Evolutionary conservation across 1,140 invertebrate genomes (phyloP), one percentile per base, ranked within the genome.

Genomic region (Conopomorpha cramerella): DNA sequence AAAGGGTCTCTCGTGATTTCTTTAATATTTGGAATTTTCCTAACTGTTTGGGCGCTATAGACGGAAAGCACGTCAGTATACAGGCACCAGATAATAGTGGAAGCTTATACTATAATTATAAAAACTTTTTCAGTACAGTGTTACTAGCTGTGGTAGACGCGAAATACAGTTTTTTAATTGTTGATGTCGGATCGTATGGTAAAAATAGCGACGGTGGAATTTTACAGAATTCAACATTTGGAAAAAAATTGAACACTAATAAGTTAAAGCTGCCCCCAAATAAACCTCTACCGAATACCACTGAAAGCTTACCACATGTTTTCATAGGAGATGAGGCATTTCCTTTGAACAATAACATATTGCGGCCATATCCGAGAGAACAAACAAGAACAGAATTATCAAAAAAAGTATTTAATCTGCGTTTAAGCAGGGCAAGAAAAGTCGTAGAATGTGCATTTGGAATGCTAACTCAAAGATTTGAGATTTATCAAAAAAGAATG

Each of bases 381-480:
- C 36, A n/a, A n/a, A n/a, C 25, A 15, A 36, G 45, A 34, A 46
- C 36, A 12, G 46, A 44, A 42, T 45, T 36, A 2, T 14, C 8
- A 26, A 34, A 53, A 44, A 41, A 39, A 45, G 48, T 54, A 26
- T 58, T 49, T 36, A 61, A 58, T 39, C 53, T 53, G 29, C 29
- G 46, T 26, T 27, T 56, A 12, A 51, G 43, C 16, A 45, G 45
- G 45, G 50, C 55, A 30, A 39, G 48, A 23, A 41, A 47, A 42
- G 50, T 60, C 11, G 51, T 74, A 8, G 72, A 79, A 43, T 74
- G 76, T 50, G 54, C 49, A 10, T 78, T 77, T 53, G 63, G 62
- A 14, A 59, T 77, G n/a, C n/a, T n/a, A n/a, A n/a, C n/a, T n/a
- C n/a, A n/a, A n/a, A n/a, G n/a, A n/a, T n/a, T n/a, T n/a, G n/a